Base-by-base conservation (phyloP, 1,140 invertebrate genomes). In the Drosophila ficusphila region DNA sequence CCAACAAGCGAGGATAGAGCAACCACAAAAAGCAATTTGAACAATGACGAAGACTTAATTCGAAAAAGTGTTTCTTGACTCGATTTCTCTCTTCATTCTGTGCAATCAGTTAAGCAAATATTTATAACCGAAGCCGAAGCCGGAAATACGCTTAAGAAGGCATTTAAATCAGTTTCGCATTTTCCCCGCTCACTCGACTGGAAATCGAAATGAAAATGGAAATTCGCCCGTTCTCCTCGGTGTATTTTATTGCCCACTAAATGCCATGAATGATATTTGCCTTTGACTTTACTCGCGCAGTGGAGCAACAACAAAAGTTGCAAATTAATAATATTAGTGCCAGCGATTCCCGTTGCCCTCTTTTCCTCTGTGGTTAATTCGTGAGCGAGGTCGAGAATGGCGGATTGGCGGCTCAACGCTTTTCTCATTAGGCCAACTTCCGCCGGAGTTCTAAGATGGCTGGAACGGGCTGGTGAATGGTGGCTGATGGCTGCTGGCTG, bases 351-450 rank as follows among this genome's bases (percentile, higher is more conserved):
- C 27, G 4, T 12, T n/a, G 8, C 29, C 4, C 8, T 2, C 7
- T n/a, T 18, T 27, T 41, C n/a, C n/a, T n/a, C n/a, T 56, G 48
- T 21, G 62, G 49, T 21, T 39, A 8, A 8, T 56, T 31, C 39
- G 29, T 62, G 68, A 18, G 65, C 33, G 9, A 18, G 25, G 25
- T 41, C 47, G 42, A 48, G 19, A 58, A 60, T 61, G 53, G 36
- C 33, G 52, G 62, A 57, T 56, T 47, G 65, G 67, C 42, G 53
- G 47, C 72, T 76, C 53, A 69, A 60, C 53, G 73, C 31, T 60
- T 76, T 76, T 52, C 82, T 81, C 73, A 86, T 86, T 86, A 74
- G 79, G 65, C 74, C 48, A 74, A 88, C 77, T 81, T 86, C 81
- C 81, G 81, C 25, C 44, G 60, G 33, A 46, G 58, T 29, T 38